Conservation (phyloP, 2,888 invertebrate genomes). For the Stenichneumon culpator region DNA sequence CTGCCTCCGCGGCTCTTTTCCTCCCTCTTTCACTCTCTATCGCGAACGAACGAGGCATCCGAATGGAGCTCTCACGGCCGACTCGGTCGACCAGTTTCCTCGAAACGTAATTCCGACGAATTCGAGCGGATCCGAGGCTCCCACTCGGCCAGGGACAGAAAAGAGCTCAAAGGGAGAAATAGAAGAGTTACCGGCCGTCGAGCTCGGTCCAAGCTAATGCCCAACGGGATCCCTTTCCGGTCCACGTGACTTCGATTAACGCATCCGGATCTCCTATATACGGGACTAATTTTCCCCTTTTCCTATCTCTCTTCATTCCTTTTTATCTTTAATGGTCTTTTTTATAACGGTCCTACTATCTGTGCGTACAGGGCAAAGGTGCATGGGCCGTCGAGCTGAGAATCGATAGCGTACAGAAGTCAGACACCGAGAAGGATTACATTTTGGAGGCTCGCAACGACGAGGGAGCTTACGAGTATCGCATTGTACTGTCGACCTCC, state of each 20-base stretch:
- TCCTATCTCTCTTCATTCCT: neutral
- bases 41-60: conserved; percentile 39
- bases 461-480: conserved; percentile 89
- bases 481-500: conserved; percentile 90
- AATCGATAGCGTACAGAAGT: conserved; percentile 89
- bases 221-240: conserved; percentile 64
- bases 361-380: conserved; percentile 87
- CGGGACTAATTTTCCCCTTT: conserved; percentile 42
- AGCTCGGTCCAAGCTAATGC: conserved; percentile 18
- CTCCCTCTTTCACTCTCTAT: conserved; percentile 41
- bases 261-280: conserved; percentile 53
- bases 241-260: conserved; percentile 66
- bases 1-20: neutral
- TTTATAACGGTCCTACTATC: neutral
- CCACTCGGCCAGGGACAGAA: conserved; percentile 1
- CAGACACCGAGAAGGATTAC: conserved; percentile 91
- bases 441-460: conserved; percentile 89
- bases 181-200: neutral
- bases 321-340: conserved; percentile 5
- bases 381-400: conserved; percentile 90
- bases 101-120: conserved; percentile 67
- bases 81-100: conserved; percentile 57
- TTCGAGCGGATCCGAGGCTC: conserved; percentile 62
- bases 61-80: conserved; percentile 43
- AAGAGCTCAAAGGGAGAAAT: conserved; percentile 40